Percentiles rank a stretch among this genome's conserved stretches.
Evolutionary conservation across 2,797 vertebrate genomes (phyloP).

Genomic region (Varecia variegata): DNA sequence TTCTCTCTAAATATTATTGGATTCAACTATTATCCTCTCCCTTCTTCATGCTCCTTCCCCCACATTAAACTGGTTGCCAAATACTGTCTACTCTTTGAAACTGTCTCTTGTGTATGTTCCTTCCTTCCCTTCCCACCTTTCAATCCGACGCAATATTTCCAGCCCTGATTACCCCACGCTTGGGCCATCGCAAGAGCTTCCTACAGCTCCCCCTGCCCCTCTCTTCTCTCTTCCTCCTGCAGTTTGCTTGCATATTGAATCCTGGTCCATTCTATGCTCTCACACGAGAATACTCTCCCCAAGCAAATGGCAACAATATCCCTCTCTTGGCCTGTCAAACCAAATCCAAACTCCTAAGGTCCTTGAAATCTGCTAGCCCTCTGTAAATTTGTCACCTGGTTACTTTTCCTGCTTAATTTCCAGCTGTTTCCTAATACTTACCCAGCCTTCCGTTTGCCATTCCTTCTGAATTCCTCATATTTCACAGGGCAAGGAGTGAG

Average conservation of each 20-base stretch:
- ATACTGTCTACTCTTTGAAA: neutral
- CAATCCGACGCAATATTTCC: neutral
- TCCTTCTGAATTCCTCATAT: neutral
- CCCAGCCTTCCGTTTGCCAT: neutral
- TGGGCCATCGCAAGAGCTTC: neutral
- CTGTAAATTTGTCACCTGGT: neutral
- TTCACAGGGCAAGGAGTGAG: neutral
- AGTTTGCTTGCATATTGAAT: neutral
- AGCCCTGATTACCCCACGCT: neutral
- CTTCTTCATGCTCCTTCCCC: neutral
- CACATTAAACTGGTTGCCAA: neutral
- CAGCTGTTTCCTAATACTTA: neutral
- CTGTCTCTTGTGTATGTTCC: neutral
- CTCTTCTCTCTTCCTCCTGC: neutral
- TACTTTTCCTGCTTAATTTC: neutral
- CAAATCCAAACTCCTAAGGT: neutral
- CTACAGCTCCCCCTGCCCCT: neutral
- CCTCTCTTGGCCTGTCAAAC: neutral
- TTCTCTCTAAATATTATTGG: neutral
- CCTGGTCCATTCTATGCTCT: neutral
- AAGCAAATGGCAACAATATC: neutral
- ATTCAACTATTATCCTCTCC: neutral
- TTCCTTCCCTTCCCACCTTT: neutral
- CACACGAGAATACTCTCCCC: neutral
- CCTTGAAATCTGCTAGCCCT: neutral